Evolutionary conservation across 2,888 invertebrate genomes (phyloP), one percentile per base, ranked within the genome.

Genomic region (Serripes groenlandicus): DNA sequence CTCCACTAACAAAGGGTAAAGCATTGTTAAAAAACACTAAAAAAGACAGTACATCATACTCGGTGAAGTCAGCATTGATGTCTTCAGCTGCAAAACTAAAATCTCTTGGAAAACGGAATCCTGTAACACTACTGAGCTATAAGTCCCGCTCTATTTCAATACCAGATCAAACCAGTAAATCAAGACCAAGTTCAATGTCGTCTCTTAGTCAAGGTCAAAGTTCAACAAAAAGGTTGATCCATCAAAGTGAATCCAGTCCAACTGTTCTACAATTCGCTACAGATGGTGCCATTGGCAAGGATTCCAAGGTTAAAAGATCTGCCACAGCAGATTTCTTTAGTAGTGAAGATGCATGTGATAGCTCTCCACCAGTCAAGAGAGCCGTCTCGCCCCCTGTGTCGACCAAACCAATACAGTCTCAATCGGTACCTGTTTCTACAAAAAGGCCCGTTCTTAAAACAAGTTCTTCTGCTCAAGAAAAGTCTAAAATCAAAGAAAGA

Each of bases 11-110:
- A 3, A 66, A 37, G 26, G 15, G 11, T n/a, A 49, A 73, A 62
- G 30, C 28, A 37, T 9, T 75, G 18, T n/a, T 52, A 60, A 78
- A 28, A 69, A 56, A 30, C 58, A 42, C 66, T 9, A 66, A 66
- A 26, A 66, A 66, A 21, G 66, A 66, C 21, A 26, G 66, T 66
- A 42, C 66, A 26, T 35, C 66, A 21, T 80, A 79, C 23, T 69
- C 86, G 21, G 82, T 86, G 5, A 79, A 78, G 68, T 81, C 86
- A 52, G 84, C 84, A 9, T 23, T 86, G 28, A 54, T 84, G 56
- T 69, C 86, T 26, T 86, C 86, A 28, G 86, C 86, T 58, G 86
- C 86, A 2, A 86, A 82, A 58, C 37, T 86, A n/a, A 86, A 84
- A 62, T 64, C 86, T 60, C 75, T 84, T 23, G 80, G 86, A 34